phyloP scores from a whole-genome alignment of 2,797 vertebrate genomes.

The Lophotriccus pileatus region DNA sequence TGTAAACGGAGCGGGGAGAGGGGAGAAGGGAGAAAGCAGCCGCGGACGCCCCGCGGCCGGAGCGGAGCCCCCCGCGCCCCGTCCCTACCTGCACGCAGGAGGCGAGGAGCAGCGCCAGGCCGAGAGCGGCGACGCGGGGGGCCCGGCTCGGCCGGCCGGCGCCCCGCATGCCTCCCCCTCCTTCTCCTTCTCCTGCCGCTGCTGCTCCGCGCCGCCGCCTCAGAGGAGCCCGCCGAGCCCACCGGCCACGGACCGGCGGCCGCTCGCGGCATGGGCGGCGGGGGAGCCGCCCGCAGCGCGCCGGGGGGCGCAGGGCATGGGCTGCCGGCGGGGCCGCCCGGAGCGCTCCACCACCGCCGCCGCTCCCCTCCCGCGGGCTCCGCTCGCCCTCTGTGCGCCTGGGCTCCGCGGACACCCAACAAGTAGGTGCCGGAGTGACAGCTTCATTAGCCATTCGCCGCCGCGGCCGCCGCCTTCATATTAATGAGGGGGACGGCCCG shows the following conservation, averaged over 20 bases:
- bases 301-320: constrained; percentile 9
- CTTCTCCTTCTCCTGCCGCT: constrained; percentile 36
- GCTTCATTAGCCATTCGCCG: constrained; percentile 67
- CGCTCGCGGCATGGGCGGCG: constrained; percentile 67
- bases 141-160: constrained; percentile 61
- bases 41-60: neutral
- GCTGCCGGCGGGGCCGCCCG: constrained; percentile 2
- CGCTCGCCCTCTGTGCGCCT: constrained; percentile 57
- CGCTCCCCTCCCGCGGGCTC: constrained; percentile 43
- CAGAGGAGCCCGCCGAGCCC: constrained; percentile 59
- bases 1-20: neutral
- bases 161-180: constrained; percentile 78
- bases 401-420: constrained; percentile 60
- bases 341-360: neutral
- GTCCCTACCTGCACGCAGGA: constrained; percentile 80
- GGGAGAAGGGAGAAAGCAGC: neutral
- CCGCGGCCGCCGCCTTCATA: constrained; percentile 62
- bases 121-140: constrained; percentile 67
- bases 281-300: neutral
- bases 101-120: constrained; percentile 77
- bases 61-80: neutral
- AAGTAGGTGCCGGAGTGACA: constrained; percentile 74
- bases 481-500: constrained; percentile 69
- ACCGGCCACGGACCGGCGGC: constrained; percentile 79
- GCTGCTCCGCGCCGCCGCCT: constrained; percentile 63